phyloP scores from a whole-genome alignment of 2,888 invertebrate genomes.

The Leucoptera coffeella region DNA sequence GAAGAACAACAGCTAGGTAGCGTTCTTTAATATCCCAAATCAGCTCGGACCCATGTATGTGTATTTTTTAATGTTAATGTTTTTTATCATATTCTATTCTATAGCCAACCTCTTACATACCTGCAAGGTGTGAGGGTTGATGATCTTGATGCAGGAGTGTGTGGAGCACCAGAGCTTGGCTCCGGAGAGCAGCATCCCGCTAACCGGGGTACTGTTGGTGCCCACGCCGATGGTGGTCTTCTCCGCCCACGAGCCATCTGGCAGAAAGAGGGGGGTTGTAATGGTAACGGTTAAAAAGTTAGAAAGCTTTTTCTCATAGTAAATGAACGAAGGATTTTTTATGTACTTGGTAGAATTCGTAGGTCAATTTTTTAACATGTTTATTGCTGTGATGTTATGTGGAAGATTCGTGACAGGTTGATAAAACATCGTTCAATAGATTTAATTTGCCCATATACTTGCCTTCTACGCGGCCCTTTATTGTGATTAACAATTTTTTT shows the following conservation, averaged over 20 bases:
- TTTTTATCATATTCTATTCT: background rate
- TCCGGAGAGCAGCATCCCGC: constrained; percentile 76
- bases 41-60: too few species aligned
- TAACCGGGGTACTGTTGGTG: constrained; percentile 68
- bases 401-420: too few species aligned
- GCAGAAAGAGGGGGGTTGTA: constrained; percentile 11
- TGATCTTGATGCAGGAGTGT: constrained; percentile 75
- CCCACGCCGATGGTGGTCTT: constrained; percentile 73
- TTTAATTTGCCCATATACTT: too few species aligned
- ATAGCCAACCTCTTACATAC: constrained; percentile 14
- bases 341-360: background rate
- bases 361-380: too few species aligned
- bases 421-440: too few species aligned
- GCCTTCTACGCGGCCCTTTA: too few species aligned
- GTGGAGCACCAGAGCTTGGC: constrained; percentile 89
- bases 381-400: too few species aligned
- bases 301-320: background rate
- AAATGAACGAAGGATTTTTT: background rate
- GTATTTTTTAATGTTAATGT: too few species aligned
- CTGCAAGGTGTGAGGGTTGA: constrained; percentile 64
- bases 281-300: background rate
- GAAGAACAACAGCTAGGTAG: too few species aligned
- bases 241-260: constrained; percentile 79
- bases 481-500: too few species aligned
- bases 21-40: too few species aligned